Conservation (phyloP, 2,113 vertebrate species). For the Laterallus jamaicensis region DNA sequence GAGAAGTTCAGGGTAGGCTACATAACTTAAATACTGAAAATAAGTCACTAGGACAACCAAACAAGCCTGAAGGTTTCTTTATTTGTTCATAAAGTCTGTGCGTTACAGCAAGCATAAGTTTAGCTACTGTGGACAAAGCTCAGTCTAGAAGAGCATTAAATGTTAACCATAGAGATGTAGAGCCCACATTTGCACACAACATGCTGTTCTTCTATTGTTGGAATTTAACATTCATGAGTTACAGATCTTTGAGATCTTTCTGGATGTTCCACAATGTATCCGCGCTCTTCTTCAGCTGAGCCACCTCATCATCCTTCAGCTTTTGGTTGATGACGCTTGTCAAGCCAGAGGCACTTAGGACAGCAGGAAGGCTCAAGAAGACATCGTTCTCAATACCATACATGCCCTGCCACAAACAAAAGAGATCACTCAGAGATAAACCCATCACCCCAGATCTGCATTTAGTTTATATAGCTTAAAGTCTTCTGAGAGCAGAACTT, state of each 20-base stretch:
- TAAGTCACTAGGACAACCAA: not conserved
- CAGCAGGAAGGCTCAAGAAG: conserved; percentile 92
- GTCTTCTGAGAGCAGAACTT: not conserved
- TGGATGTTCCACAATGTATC: conserved; percentile 94
- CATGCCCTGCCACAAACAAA: conserved; percentile 79
- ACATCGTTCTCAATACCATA: conserved; percentile 91
- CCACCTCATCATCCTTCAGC: conserved; percentile 86
- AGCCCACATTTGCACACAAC: not conserved
- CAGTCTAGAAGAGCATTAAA: conserved; percentile 27
- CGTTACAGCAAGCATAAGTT: conserved; percentile 31
- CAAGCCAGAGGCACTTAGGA: conserved; percentile 85
- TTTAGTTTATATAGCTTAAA: not conserved
- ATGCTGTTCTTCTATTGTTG: not conserved
- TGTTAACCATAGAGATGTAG: not conserved
- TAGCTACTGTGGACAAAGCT: conserved; percentile 49
- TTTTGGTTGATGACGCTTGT: conserved; percentile 92
- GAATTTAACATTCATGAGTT: not conserved
- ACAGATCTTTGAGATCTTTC: conserved; percentile 93
- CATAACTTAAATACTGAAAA: not conserved
- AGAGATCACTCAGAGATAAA: not conserved
- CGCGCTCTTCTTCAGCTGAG: conserved; percentile 88
- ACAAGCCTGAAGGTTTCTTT: conserved; percentile 58
- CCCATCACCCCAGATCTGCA: not conserved
- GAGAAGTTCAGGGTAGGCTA: not conserved
- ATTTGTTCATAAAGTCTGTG: conserved; percentile 72